Percentiles rank a stretch among this genome's conserved stretches.
These are phyloP conservation scores for Gallinago jamesoni DNA, from an alignment of 2,113 vertebrate species.

Conservation along the genomic window DNA sequence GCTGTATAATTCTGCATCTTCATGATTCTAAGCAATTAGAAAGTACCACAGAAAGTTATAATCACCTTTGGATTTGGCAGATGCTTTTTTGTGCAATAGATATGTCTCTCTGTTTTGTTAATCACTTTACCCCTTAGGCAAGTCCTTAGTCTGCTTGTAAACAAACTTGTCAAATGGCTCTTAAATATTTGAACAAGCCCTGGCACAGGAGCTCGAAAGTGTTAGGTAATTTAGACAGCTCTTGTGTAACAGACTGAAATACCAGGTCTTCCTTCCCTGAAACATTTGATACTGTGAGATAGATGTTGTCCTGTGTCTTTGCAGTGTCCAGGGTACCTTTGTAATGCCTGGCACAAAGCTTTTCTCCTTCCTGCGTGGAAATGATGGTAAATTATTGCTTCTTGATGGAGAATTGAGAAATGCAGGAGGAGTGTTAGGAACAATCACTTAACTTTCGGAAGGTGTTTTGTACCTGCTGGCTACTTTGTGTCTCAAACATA, in stretches of 20 bases:
- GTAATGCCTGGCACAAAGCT: not conserved
- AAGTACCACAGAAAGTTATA: not conserved
- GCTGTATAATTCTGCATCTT: not conserved
- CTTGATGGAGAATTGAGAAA: not conserved
- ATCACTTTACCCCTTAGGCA: not conserved
- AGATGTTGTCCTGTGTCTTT: not conserved
- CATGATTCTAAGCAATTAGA: not conserved
- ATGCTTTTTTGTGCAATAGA: not conserved
- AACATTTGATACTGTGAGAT: not conserved
- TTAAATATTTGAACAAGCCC: not conserved
- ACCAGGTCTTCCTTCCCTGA: not conserved
- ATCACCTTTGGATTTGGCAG: not conserved
- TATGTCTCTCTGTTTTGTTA: not conserved
- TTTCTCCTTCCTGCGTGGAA: not conserved
- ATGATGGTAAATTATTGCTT: not conserved
- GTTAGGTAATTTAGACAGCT: not conserved
- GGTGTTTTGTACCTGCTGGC: not conserved
- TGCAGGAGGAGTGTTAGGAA: not conserved
- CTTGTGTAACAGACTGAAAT: not conserved
- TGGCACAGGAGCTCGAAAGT: not conserved
- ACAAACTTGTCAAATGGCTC: not conserved
- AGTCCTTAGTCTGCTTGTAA: not conserved
- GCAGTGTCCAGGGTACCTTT: not conserved
- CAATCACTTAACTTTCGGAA: accelerated
- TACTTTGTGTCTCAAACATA: not conserved